Evolutionary conservation across 2,888 invertebrate genomes (phyloP).

Genomic region (Balanococcus diminutus): DNA sequence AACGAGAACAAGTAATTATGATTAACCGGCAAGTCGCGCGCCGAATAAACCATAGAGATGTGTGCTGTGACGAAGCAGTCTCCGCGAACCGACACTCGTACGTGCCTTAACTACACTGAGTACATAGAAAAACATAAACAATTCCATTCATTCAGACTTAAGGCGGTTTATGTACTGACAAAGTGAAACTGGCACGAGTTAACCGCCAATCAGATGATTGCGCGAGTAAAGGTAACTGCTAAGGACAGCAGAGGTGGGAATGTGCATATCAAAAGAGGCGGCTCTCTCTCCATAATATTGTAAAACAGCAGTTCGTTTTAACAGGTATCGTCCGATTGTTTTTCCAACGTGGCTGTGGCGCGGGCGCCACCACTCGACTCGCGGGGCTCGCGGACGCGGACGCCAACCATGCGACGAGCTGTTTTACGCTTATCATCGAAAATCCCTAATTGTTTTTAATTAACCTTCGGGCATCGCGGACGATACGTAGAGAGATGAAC

Average conservation of each 20-base stretch:
- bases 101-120: too few species aligned
- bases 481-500: too few species aligned
- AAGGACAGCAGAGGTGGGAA: conserved; percentile 49
- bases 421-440: neutral
- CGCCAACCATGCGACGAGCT: too few species aligned
- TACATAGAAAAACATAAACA: conserved; percentile 45
- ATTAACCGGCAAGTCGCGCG: neutral
- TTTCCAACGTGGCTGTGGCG: neutral
- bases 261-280: conserved; percentile 49
- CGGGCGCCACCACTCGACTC: too few species aligned
- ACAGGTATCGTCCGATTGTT: neutral
- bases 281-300: conserved; percentile 26
- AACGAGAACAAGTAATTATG: neutral
- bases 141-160: conserved; percentile 39
- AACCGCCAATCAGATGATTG: conserved; percentile 51
- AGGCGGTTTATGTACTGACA: neutral
- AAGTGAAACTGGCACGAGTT: conserved; percentile 30
- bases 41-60: neutral
- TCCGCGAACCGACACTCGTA: conserved; percentile 51
- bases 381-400: neutral
- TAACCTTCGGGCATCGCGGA: neutral
- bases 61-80: neutral
- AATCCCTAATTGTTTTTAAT: neutral
- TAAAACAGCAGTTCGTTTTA: neutral
- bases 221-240: conserved; percentile 39